Conservation (phyloP, 1,140 invertebrate genomes). For the Phymorhynchus buccinoides region DNA sequence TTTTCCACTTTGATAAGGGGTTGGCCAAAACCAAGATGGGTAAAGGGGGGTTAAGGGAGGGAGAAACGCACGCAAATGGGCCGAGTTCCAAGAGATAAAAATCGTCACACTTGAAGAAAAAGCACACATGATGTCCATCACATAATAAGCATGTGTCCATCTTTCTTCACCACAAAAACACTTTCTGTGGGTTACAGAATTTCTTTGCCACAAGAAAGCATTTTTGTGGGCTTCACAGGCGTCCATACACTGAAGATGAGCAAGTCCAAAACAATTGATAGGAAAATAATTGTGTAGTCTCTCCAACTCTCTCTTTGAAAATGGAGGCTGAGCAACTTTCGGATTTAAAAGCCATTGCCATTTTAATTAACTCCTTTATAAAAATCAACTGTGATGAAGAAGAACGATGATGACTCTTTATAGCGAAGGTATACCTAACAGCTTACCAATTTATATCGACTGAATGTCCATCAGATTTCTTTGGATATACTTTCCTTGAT, state of each 20-base stretch:
- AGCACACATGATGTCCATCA: not conserved
- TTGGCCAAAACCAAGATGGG: too few relatives aligned
- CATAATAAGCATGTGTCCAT: conserved; percentile 3
- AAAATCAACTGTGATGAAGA: not conserved
- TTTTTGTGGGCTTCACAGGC: conserved; percentile 2
- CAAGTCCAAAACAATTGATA: not conserved
- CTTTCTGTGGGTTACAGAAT: not conserved
- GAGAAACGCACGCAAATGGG: too few relatives aligned
- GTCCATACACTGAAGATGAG: not conserved
- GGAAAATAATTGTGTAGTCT: not conserved
- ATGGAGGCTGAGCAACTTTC: too few relatives aligned
- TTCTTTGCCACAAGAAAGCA: not conserved
- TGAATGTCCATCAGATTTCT: not conserved
- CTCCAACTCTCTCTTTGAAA: not conserved
- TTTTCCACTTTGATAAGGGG: too few relatives aligned
- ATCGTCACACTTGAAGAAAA: not conserved
- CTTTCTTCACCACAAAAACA: not conserved
- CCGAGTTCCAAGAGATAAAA: too few relatives aligned
- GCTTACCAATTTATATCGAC: not conserved
- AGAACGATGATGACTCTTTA: not conserved
- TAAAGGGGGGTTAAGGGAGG: too few relatives aligned
- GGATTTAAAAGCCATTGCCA: too few relatives aligned
- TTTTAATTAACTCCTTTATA: not conserved
- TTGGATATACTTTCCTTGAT: too few relatives aligned
- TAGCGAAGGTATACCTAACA: not conserved